Evolutionary conservation across 2,888 invertebrate species (phyloP).

Genomic region (Gonocerus acuteangulatus): DNA sequence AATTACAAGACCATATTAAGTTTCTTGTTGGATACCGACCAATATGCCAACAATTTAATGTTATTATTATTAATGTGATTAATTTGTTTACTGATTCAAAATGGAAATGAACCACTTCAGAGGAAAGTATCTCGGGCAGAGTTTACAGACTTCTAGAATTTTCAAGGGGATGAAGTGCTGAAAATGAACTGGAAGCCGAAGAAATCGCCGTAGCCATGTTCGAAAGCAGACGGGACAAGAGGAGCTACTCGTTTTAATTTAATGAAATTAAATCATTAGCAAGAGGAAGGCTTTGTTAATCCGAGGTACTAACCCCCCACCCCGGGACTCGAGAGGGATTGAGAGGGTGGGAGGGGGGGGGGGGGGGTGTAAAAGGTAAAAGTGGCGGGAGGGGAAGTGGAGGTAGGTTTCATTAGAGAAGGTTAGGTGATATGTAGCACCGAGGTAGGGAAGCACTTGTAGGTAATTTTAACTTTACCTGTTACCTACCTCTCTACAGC

Average conservation of each 20-base stretch:
- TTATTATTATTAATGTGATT: too few species aligned
- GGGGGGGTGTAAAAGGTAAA: conserved; percentile 20
- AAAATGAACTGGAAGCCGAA: too few species aligned
- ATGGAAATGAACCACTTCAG: too few species aligned
- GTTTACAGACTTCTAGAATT: too few species aligned
- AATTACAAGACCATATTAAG: too few species aligned
- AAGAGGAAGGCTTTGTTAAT: conserved; percentile 20
- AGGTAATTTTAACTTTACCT: conserved; percentile 28
- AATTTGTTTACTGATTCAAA: too few species aligned
- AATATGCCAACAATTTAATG: too few species aligned
- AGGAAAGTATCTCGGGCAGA: too few species aligned
- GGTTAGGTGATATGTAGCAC: conserved; percentile 22
- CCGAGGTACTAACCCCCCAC: conserved; percentile 10
- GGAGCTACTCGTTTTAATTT: conserved; percentile 14
- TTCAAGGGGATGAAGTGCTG: too few species aligned
- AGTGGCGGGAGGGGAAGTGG: conserved; percentile 2
- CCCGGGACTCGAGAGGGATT: background rate
- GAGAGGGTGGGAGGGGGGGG: background rate
- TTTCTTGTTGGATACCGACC: too few species aligned
- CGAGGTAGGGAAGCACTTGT: conserved; percentile 19
- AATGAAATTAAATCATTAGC: conserved; percentile 28
- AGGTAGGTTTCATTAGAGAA: conserved; percentile 25
- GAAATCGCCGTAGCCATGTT: background rate
- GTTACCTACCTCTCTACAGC: conserved; percentile 20
- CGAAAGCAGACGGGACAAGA: conserved; percentile 1